These are phyloP conservation scores for Apis laboriosa DNA, from an alignment of 1,140 invertebrate genomes.

Conservation along the genomic window DNA sequence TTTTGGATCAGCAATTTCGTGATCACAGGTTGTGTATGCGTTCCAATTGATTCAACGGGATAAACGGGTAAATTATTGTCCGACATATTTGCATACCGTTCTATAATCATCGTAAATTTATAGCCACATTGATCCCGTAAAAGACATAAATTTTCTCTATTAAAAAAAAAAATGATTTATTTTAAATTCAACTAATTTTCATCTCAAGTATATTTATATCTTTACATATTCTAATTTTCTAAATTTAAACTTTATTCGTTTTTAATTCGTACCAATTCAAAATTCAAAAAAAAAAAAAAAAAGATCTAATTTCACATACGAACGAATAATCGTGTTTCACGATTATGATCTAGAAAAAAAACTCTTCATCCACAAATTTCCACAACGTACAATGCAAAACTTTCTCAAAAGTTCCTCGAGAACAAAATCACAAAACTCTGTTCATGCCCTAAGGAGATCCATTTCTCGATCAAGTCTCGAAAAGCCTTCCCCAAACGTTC, in stretches of 20 bases:
- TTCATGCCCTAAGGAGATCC: neutral
- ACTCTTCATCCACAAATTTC: too few species aligned
- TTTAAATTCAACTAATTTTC: neutral
- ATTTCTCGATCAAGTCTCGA: conserved; percentile 11
- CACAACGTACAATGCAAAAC: too few species aligned
- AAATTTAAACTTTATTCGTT: too few species aligned
- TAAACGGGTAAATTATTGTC: conserved; percentile 29
- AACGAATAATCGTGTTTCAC: too few species aligned
- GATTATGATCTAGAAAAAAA: too few species aligned
- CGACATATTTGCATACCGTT: conserved; percentile 16
- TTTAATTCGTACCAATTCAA: too few species aligned
- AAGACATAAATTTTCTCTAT: neutral
- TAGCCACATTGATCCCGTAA: neutral
- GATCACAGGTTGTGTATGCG: neutral
- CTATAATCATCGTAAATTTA: neutral
- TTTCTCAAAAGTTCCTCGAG: neutral
- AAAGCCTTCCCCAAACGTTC: too few species aligned
- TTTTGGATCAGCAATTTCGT: conserved; percentile 35
- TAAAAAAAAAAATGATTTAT: neutral
- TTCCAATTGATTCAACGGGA: neutral
- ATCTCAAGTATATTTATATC: neutral
- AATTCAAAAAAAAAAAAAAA: too few species aligned
- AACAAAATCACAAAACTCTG: neutral
- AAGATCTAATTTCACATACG: too few species aligned
- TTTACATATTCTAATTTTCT: too few species aligned